These are phyloP conservation scores for Girardinus metallicus DNA, from an alignment of 2,797 vertebrate species.

Conservation along the genomic window DNA sequence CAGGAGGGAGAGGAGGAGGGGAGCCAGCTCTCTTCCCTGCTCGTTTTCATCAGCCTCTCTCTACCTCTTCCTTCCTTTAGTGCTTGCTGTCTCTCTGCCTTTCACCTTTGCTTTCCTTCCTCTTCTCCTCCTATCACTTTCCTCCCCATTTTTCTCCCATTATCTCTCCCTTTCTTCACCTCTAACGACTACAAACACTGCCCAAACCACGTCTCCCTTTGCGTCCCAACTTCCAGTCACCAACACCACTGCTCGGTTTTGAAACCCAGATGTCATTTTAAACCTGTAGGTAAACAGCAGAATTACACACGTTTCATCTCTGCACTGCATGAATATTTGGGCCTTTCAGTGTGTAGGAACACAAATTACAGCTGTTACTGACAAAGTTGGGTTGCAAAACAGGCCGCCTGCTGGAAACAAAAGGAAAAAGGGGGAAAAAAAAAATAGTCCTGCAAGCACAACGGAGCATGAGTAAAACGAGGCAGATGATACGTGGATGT, in stretches of 20 bases:
- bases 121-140: constrained; percentile 29
- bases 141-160: constrained; percentile 13
- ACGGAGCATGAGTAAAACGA: constrained; percentile 15
- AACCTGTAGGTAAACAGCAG: not conserved
- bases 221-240: constrained; percentile 7
- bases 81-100: constrained; percentile 44
- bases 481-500: constrained; percentile 15
- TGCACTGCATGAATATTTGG: not conserved
- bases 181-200: constrained; percentile 24
- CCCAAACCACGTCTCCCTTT: not conserved
- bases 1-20: constrained; percentile 19
- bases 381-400: constrained; percentile 4
- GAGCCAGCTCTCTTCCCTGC: constrained; percentile 43
- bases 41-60: constrained; percentile 49
- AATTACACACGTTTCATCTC: not conserved
- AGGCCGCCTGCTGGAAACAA: constrained; percentile 2
- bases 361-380: not conserved
- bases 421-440: not conserved
- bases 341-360: not conserved
- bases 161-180: constrained; percentile 29
- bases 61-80: constrained; percentile 66
- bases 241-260: not conserved
- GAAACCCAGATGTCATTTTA: constrained; percentile 7
- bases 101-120: constrained; percentile 67
- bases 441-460: constrained; percentile 24